These are phyloP conservation scores for Cheumatopsyche charites DNA, from an alignment of 1,140 invertebrate genomes.

Conservation along the genomic window DNA sequence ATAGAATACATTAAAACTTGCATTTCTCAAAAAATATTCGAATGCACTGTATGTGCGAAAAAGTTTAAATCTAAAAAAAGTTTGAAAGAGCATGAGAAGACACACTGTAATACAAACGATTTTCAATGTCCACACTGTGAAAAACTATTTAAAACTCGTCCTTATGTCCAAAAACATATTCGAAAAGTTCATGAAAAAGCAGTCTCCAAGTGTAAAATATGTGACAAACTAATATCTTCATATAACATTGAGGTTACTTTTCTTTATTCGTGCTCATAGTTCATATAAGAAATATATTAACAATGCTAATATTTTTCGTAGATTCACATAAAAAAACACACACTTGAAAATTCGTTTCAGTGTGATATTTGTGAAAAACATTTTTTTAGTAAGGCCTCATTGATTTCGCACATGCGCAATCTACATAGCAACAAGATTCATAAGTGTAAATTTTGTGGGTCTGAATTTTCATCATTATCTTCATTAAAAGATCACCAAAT, in stretches of 20 bases:
- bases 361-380: constrained; percentile 38
- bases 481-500: constrained; percentile 53
- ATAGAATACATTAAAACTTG: neutral
- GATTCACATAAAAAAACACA: constrained; percentile 43
- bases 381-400: constrained; percentile 30
- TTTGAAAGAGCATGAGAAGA: neutral
- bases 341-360: constrained; percentile 39
- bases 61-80: neutral
- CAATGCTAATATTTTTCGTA: constrained; percentile 30
- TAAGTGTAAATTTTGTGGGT: constrained; percentile 54
- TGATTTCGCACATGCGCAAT: constrained; percentile 38
- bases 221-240: no score
- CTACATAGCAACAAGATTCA: constrained; percentile 53
- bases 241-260: neutral
- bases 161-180: no score
- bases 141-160: constrained; percentile 35
- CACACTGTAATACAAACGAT: constrained; percentile 31
- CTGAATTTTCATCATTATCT: constrained; percentile 49
- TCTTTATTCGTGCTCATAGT: neutral
- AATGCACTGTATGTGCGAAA: neutral
- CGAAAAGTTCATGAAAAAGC: no score
- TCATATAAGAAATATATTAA: neutral
- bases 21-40: neutral
- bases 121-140: constrained; percentile 34
- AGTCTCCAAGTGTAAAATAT: no score